A percentile compares a stretch with the other conserved stretches of the same genome.
phyloP scores from a whole-genome alignment of 2,888 invertebrate genomes.

The Clivina fossor region DNA sequence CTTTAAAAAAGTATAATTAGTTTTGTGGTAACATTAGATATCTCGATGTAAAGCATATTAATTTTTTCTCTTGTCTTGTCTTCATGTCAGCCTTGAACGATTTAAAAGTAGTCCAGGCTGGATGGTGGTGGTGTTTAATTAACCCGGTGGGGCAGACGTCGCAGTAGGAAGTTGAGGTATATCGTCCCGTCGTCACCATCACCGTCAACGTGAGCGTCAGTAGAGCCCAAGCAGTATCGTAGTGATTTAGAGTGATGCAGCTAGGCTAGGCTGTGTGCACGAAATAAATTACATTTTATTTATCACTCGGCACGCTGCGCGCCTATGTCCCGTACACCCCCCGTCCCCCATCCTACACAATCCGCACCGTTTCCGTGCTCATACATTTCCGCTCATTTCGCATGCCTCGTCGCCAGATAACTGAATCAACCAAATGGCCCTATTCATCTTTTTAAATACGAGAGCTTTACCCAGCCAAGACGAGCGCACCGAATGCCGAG shows the following conservation, averaged over 20 bases:
- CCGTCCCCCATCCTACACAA: neutral
- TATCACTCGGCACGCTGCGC: slow-evolving; percentile 20
- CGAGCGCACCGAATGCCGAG: neutral
- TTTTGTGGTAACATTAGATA: too few relatives aligned
- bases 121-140: too few relatives aligned
- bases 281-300: slow-evolving; percentile 30
- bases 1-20: too few relatives aligned
- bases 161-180: too few relatives aligned
- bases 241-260: slow-evolving; percentile 27
- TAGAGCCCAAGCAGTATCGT: too few relatives aligned
- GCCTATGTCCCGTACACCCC: slow-evolving; percentile 23
- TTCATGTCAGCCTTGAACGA: too few relatives aligned
- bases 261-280: too few relatives aligned
- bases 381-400: slow-evolving; percentile 29
- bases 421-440: slow-evolving; percentile 67
- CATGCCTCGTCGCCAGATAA: slow-evolving; percentile 55
- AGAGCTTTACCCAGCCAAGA: slow-evolving; percentile 39
- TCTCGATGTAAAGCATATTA: too few relatives aligned
- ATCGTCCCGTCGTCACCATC: slow-evolving; percentile 9
- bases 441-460: slow-evolving; percentile 65
- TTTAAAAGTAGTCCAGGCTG: too few relatives aligned
- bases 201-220: neutral
- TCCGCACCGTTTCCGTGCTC: neutral
- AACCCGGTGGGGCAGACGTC: too few relatives aligned
- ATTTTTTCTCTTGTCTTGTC: too few relatives aligned